Percentiles rank a stretch among this genome's conserved stretches.
These are phyloP conservation scores for Sinotaia quadrata DNA, from an alignment of 2,888 invertebrate species.

Conservation along the genomic window DNA sequence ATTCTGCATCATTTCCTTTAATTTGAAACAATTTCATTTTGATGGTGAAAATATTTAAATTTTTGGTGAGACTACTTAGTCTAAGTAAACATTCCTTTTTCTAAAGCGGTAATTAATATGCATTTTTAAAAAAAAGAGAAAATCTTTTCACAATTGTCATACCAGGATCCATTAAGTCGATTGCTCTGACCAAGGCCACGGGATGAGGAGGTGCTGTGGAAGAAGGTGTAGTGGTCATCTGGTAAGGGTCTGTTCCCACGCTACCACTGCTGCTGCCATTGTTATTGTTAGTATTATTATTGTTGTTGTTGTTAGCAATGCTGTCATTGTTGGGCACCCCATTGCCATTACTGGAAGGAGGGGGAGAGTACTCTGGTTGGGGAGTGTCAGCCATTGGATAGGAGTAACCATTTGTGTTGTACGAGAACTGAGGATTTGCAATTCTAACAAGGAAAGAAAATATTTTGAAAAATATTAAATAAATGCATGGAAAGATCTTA, in stretches of 20 bases:
- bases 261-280: constrained; percentile 27
- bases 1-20: too few relatives aligned
- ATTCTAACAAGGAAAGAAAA: too few relatives aligned
- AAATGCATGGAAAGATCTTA: too few relatives aligned
- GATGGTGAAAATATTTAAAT: too few relatives aligned
- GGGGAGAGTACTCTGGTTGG: constrained; percentile 31
- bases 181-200: constrained; percentile 50
- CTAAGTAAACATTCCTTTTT: too few relatives aligned
- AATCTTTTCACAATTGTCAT: constrained; percentile 24
- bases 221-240: constrained; percentile 20
- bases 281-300: constrained; percentile 25
- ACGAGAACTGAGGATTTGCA: constrained; percentile 28
- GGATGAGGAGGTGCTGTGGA: constrained; percentile 48
- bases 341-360: constrained; percentile 39
- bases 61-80: too few relatives aligned
- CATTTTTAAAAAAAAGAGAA: too few relatives aligned
- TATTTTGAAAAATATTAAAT: too few relatives aligned
- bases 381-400: constrained; percentile 38
- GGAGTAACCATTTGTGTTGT: constrained; percentile 49
- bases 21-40: too few relatives aligned
- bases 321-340: constrained; percentile 31
- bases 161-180: constrained; percentile 63
- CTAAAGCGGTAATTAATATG: too few relatives aligned
- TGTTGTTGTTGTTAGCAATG: constrained; percentile 27
- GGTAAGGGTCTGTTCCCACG: constrained; percentile 7